These are phyloP conservation scores for Orussus abietinus DNA, from an alignment of 1,140 invertebrate genomes.

Conservation along the genomic window DNA sequence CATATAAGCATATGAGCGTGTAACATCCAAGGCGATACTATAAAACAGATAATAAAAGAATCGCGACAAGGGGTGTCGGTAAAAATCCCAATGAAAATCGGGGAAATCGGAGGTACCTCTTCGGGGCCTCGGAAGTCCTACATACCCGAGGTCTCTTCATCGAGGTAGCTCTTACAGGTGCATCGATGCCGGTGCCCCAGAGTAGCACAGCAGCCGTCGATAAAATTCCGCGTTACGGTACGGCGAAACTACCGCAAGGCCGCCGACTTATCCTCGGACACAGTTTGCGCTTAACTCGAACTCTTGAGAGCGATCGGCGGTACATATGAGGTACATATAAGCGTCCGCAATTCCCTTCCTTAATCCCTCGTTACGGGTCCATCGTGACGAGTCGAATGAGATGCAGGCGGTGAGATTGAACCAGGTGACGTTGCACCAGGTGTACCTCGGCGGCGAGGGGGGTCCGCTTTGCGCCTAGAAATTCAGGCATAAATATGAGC, in stretches of 20 bases:
- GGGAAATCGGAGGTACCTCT: constrained; percentile 20
- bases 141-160: too few relatives aligned
- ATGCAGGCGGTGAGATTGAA: constrained; percentile 18
- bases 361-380: constrained; percentile 9
- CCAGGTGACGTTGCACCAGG: constrained; percentile 15
- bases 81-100: constrained; percentile 8
- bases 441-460: constrained; percentile 18
- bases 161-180: too few relatives aligned
- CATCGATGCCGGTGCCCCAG: too few relatives aligned
- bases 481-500: constrained; percentile 4
- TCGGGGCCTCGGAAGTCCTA: constrained; percentile 22
- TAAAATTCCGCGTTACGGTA: constrained; percentile 49
- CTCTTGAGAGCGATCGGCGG: not conserved
- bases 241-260: constrained; percentile 49
- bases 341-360: not conserved
- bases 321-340: not conserved
- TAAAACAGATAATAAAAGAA: too few relatives aligned
- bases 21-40: too few relatives aligned
- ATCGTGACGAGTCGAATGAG: constrained; percentile 21
- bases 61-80: constrained; percentile 4
- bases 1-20: too few relatives aligned
- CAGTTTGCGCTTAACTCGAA: not conserved
- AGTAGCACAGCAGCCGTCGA: constrained; percentile 29
- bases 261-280: constrained; percentile 29
- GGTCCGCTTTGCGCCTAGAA: constrained; percentile 20